These are phyloP conservation scores for Sinocyclocheilus maitianheensis DNA, from an alignment of 2,113 vertebrate genomes.

Conservation along the genomic window DNA sequence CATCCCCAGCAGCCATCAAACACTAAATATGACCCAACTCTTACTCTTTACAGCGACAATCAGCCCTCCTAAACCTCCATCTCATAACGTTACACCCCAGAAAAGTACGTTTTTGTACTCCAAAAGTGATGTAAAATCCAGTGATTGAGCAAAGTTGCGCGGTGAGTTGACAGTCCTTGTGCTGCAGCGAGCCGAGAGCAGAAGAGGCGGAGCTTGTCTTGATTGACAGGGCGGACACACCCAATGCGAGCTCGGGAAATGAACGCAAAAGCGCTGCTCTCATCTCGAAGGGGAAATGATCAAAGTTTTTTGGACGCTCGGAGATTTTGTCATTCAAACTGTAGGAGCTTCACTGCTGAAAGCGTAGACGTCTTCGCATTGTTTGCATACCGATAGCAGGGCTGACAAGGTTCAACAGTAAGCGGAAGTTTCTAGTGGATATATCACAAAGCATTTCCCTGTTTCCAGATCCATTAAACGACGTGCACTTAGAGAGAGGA, in stretches of 20 bases:
- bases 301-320: background rate
- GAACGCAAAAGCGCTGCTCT: background rate
- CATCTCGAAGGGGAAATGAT: slow-evolving; percentile 14
- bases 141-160: slow-evolving; percentile 40
- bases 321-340: background rate
- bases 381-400: slow-evolving; percentile 2
- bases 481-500: background rate
- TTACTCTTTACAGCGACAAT: slow-evolving; percentile 50
- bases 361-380: background rate
- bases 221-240: slow-evolving; percentile 49
- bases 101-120: slow-evolving; percentile 37
- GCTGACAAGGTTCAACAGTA: background rate
- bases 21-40: slow-evolving; percentile 60
- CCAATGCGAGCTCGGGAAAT: slow-evolving; percentile 2
- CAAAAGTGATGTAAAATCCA: slow-evolving; percentile 45
- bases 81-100: slow-evolving; percentile 6
- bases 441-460: slow-evolving; percentile 12
- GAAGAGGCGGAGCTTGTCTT: slow-evolving; percentile 43
- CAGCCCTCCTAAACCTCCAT: slow-evolving; percentile 58
- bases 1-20: slow-evolving; percentile 84
- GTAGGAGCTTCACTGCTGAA: background rate
- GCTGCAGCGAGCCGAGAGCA: slow-evolving; percentile 47
- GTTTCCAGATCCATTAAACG: background rate
- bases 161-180: slow-evolving; percentile 71
- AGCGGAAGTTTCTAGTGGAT: background rate